Percentiles rank a stretch among this genome's conserved stretches.
These are phyloP conservation scores for Perithous albicinctus DNA, from an alignment of 2,888 invertebrate species.

Conservation along the genomic window DNA sequence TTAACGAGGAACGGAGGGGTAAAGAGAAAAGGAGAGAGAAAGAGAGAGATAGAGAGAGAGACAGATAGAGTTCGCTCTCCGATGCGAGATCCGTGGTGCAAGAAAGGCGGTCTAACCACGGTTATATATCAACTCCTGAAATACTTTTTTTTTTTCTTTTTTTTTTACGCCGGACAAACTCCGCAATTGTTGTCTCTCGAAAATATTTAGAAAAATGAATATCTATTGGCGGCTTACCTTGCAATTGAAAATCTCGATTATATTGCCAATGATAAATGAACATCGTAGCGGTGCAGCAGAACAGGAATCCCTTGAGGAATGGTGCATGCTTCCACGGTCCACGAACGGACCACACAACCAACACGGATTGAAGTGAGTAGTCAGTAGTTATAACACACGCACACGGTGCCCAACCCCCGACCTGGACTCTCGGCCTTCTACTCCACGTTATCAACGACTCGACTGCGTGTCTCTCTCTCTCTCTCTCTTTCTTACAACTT, in stretches of 20 bases:
- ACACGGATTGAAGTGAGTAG: slow-evolving; percentile 11
- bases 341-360: slow-evolving; percentile 33
- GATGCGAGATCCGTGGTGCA: slow-evolving; percentile 56
- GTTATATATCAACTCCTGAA: slow-evolving; percentile 18
- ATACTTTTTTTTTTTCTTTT: too few species aligned
- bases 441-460: slow-evolving; percentile 67
- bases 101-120: slow-evolving; percentile 37
- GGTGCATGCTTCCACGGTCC: slow-evolving; percentile 63
- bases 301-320: slow-evolving; percentile 57
- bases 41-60: slow-evolving; percentile 27
- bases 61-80: slow-evolving; percentile 15
- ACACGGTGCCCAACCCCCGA: slow-evolving; percentile 53
- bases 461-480: slow-evolving; percentile 26
- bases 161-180: slow-evolving; percentile 21
- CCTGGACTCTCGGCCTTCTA: slow-evolving; percentile 56
- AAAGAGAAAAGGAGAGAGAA: slow-evolving; percentile 16
- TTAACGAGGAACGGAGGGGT: slow-evolving; percentile 35
- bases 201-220: too few species aligned
- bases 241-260: slow-evolving; percentile 13
- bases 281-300: slow-evolving; percentile 45
- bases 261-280: slow-evolving; percentile 40
- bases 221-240: too few species aligned
- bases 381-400: slow-evolving; percentile 54
- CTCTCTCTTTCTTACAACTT: slow-evolving; percentile 37
- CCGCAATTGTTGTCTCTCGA: too few species aligned